Evolutionary conservation across 2,888 invertebrate species (phyloP).

Genomic region (Lumbricus terrestris): DNA sequence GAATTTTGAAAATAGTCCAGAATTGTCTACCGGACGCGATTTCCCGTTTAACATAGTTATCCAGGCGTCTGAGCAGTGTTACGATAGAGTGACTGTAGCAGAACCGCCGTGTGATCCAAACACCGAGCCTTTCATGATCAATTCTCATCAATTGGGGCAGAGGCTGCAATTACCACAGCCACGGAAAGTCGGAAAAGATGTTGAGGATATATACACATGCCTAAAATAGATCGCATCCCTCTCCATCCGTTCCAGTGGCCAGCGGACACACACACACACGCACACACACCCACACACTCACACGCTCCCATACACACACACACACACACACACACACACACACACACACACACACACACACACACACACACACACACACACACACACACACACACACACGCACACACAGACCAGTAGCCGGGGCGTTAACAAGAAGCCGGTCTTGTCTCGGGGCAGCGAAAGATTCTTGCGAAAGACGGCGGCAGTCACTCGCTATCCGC

Average conservation of each 20-base stretch:
- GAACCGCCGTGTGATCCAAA: background rate
- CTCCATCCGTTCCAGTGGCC: background rate
- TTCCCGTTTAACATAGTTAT: background rate
- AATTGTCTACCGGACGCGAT: background rate
- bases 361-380: too few relatives aligned
- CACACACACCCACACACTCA: too few relatives aligned
- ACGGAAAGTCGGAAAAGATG: background rate
- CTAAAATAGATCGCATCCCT: background rate
- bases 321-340: too few relatives aligned
- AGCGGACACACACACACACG: too few relatives aligned
- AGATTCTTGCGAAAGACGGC: background rate
- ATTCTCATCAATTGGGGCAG: background rate
- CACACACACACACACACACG: too few relatives aligned
- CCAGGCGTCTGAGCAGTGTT: background rate
- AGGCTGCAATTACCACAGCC: background rate
- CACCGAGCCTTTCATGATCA: background rate
- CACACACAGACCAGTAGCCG: too few relatives aligned
- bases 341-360: too few relatives aligned
- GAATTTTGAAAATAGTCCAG: background rate
- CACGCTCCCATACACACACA: too few relatives aligned
- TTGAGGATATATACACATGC: background rate
- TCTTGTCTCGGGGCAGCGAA: background rate
- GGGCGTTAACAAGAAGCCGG: background rate
- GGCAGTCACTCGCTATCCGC: background rate
- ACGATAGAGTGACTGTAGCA: background rate